Percentiles rank a stretch among this genome's conserved stretches.
Conservation (phyloP, 2,888 invertebrate species). For the Heliconius charithonia region DNA sequence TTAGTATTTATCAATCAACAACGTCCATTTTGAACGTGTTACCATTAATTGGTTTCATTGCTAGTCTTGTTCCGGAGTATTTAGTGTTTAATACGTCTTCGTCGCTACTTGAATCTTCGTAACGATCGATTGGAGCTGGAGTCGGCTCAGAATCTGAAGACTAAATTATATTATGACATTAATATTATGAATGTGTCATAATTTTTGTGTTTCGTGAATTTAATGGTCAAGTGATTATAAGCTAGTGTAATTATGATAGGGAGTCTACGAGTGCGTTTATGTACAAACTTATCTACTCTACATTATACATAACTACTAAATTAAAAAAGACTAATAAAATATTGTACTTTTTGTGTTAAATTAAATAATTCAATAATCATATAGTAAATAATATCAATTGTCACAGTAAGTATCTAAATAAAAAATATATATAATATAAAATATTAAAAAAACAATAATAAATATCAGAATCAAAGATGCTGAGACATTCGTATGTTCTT, state of each 20-base stretch:
- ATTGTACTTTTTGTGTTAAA: background rate
- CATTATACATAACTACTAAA: background rate
- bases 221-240: conserved; percentile 1
- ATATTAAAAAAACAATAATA: no score
- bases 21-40: conserved; percentile 75
- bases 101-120: conserved; percentile 75
- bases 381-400: background rate
- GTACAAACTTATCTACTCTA: background rate
- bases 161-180: conserved; percentile 51
- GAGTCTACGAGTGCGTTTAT: background rate
- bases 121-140: conserved; percentile 64
- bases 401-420: no score
- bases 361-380: background rate
- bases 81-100: conserved; percentile 73
- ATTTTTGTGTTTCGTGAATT: background rate
- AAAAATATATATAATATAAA: no score
- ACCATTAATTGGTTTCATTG: conserved; percentile 73
- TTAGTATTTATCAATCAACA: conserved; percentile 64
- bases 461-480: no score
- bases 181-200: conserved; percentile 9
- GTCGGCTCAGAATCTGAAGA: conserved; percentile 72
- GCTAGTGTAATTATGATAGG: background rate
- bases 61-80: conserved; percentile 61
- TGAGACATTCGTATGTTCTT: no score
- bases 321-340: no score